Conservation (phyloP, 2,113 vertebrate genomes). For the Scopus umbretta region DNA sequence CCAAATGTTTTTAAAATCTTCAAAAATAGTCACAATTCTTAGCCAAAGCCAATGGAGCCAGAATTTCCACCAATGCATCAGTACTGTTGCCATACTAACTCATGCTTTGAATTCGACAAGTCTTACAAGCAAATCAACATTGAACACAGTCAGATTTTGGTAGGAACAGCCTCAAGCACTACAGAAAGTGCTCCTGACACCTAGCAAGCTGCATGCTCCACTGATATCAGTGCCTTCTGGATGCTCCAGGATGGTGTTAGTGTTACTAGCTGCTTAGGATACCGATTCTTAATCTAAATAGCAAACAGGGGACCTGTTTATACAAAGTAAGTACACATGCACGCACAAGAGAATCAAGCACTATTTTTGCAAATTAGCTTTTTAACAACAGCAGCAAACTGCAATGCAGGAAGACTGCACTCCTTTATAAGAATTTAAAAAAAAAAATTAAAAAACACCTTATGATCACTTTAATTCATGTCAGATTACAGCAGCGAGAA, state of each 20-base stretch:
- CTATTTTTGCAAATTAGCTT: neutral
- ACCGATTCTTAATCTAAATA: neutral
- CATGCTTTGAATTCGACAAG: neutral
- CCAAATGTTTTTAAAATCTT: neutral
- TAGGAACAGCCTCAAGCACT: neutral
- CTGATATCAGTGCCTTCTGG: neutral
- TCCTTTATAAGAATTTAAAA: neutral
- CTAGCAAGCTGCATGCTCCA: neutral
- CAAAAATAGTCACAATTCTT: neutral
- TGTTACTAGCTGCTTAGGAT: neutral
- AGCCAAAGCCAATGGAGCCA: neutral
- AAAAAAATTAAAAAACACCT: too few relatives aligned
- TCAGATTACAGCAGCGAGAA: neutral
- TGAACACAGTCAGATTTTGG: neutral
- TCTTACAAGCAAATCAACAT: neutral
- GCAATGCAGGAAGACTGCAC: neutral
- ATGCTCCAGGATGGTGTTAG: neutral
- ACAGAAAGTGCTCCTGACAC: neutral
- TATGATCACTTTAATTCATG: neutral
- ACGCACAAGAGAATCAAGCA: neutral
- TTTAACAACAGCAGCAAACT: neutral
- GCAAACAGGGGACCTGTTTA: neutral
- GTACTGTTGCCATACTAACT: neutral
- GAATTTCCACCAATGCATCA: neutral
- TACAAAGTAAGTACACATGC: neutral